phyloP scores from a whole-genome alignment of 2,888 invertebrate species.

The Sturmia bella region DNA sequence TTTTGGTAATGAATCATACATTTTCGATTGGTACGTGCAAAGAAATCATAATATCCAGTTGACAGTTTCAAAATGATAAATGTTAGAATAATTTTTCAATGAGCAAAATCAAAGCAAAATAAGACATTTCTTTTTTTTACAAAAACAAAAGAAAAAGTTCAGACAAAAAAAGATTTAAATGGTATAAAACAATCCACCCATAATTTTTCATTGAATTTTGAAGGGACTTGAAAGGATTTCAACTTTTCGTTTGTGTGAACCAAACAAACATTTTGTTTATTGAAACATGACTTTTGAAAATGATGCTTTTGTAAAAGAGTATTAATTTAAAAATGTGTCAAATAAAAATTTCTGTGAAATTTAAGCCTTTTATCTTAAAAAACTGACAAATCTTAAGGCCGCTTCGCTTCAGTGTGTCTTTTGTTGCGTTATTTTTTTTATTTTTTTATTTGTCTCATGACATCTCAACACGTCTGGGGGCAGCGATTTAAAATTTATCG shows the following conservation, averaged over 20 bases:
- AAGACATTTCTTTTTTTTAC: neutral
- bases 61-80: constrained; percentile 46
- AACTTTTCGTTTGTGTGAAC: neutral
- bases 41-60: constrained; percentile 38
- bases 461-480: neutral
- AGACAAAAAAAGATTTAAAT: too few species aligned
- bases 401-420: too few species aligned
- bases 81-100: constrained; percentile 20
- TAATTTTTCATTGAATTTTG: neutral
- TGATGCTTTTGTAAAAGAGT: neutral
- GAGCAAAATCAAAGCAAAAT: neutral
- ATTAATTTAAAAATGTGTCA: neutral
- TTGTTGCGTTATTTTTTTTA: too few species aligned
- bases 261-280: neutral
- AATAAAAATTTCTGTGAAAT: neutral
- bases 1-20: constrained; percentile 47
- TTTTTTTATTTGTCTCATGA: neutral
- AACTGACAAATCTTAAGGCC: neutral
- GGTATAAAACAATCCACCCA: too few species aligned
- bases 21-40: constrained; percentile 34
- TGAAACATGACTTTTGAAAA: neutral
- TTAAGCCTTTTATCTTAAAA: constrained; percentile 8
- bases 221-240: neutral
- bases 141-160: too few species aligned
- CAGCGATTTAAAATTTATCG: constrained; percentile 10